A percentile compares a stretch with the other conserved stretches of the same genome.
Conservation (phyloP, 2,797 vertebrate genomes). For the Argya squamiceps region DNA sequence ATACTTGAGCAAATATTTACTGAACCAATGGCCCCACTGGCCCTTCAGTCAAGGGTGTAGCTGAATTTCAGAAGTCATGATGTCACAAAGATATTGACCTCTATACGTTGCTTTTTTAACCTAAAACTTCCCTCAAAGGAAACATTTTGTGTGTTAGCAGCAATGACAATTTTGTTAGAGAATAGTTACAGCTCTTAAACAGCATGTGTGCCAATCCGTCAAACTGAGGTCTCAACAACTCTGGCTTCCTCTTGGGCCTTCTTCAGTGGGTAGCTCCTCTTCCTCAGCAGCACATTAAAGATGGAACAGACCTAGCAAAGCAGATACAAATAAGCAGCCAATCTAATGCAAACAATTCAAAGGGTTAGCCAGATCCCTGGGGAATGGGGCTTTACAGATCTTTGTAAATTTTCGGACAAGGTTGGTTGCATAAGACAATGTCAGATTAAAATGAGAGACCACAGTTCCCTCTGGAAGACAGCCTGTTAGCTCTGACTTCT, state of each 20-base stretch:
- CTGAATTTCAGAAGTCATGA: not conserved
- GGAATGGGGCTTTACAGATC: not conserved
- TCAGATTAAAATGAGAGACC: not conserved
- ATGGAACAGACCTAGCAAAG: not conserved
- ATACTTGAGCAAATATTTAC: not conserved
- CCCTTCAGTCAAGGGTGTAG: not conserved
- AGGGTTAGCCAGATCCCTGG: not conserved
- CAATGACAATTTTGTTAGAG: not conserved
- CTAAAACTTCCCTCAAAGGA: not conserved
- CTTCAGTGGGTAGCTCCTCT: not conserved
- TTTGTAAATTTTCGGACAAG: not conserved
- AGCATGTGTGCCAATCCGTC: accelerated
- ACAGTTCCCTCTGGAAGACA: not conserved
- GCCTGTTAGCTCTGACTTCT: not conserved
- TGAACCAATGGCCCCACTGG: not conserved
- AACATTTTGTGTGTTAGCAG: not conserved
- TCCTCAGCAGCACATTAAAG: not conserved
- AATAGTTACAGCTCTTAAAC: not conserved
- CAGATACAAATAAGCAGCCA: not conserved
- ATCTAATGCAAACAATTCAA: not conserved
- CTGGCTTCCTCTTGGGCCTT: not conserved
- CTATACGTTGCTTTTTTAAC: not conserved
- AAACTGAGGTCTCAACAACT: not conserved
- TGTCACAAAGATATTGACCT: not conserved
- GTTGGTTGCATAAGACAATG: accelerated